Evolutionary conservation across 2,113 vertebrate species (phyloP).

Genomic region (Tachysurus vachellii): DNA sequence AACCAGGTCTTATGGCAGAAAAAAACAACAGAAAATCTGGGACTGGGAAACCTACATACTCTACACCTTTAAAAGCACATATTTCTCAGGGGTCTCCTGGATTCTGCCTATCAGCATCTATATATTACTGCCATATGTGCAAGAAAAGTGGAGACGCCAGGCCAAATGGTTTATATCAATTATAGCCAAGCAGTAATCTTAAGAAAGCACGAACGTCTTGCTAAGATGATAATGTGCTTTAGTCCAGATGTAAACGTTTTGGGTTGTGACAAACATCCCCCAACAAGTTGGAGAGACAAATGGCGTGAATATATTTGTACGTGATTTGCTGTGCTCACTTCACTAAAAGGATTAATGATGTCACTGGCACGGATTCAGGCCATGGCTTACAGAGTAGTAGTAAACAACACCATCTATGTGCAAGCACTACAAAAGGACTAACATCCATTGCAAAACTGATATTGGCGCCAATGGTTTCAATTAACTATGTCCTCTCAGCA

Average conservation of each 20-base stretch:
- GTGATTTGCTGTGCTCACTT: conserved; percentile 54
- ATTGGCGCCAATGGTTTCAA: conserved; percentile 63
- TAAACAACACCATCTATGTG: conserved; percentile 70
- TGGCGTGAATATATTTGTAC: conserved; percentile 57
- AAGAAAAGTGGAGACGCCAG: conserved; percentile 33
- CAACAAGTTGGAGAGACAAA: conserved; percentile 56
- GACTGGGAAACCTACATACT: background rate
- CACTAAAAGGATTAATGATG: conserved; percentile 54
- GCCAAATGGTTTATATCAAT: conserved; percentile 68
- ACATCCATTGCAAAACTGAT: conserved; percentile 62
- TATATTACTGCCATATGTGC: conserved; percentile 65
- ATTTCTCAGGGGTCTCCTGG: conserved; percentile 57
- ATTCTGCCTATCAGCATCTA: conserved; percentile 51
- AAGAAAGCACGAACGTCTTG: conserved; percentile 57
- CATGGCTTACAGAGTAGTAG: conserved; percentile 45
- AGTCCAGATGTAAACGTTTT: conserved; percentile 43
- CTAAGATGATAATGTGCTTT: conserved; percentile 59
- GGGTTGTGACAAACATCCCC: conserved; percentile 40
- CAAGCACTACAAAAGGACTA: conserved; percentile 55
- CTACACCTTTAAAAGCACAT: conserved; percentile 32
- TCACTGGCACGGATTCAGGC: conserved; percentile 37
- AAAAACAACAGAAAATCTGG: background rate
- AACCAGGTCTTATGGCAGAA: background rate
- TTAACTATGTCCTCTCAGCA: conserved; percentile 57
- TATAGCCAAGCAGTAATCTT: conserved; percentile 57